Base-by-base conservation (phyloP, 2,888 invertebrate genomes). In the Plemyria rubiginata region DNA sequence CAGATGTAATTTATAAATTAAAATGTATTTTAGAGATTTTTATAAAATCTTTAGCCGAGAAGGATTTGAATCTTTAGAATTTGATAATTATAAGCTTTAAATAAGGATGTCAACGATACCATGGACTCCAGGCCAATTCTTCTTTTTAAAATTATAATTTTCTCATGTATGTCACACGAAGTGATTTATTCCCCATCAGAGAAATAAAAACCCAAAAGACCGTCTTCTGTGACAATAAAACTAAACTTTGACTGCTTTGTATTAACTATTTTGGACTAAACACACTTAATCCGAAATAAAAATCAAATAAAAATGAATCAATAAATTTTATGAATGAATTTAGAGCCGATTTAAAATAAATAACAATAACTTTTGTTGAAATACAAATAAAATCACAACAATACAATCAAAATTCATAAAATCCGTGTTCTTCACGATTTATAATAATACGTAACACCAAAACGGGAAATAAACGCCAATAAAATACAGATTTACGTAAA, bases 401-500 rank as follows among this genome's bases (percentile, higher is more conserved):
- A 57, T 56, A 54, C 68, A 62, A 66, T 68, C 60, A 65, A 65
- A 54, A 68, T 46, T 56, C 56, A 63, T 68, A 66, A 65, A 65
- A 60, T 16, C 36, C 52, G 40, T 64, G 67, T 66, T 56, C 11
- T 40, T 56, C 48, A 62, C 32, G 32, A 67, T 68, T 68, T 65
- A 65, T 65, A 60, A 22, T 60, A 48, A 32, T 32, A 32, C 8
- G 7, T 50, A 68, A 63, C 65, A 60, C 63, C 68, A 38, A 60
- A 65, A 59, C 61, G 54, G 62, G 54, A 65, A 56, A 59, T 65
- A 62, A 49, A 49, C 2, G 40, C 55, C 55, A 43, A 55, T 67
- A 67, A 70, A 68, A 64, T 61, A 61, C 5, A 50, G 60, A 65
- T 67, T 61, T 54, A 66, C 54, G 65, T 67, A 68, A 62, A 68